Evolutionary conservation across 2,888 invertebrate genomes (phyloP), one percentile per base, ranked within the genome.

Genomic region (Conistra vaccinii): DNA sequence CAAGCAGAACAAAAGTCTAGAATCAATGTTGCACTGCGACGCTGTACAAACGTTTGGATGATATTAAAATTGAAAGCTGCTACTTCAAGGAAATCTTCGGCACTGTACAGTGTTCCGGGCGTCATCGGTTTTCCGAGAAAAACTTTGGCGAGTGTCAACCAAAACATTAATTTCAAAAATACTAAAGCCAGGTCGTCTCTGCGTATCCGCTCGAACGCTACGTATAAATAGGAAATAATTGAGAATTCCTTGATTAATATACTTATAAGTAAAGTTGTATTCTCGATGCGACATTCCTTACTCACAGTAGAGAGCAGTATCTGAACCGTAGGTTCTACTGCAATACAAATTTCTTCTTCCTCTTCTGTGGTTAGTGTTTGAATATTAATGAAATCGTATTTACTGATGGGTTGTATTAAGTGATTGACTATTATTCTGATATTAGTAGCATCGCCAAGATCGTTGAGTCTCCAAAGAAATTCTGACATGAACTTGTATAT

Each of bases 401-500:
- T 96, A n/a, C 95, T 92, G 6, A 98, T 90, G 0, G 98, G 98
- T 63, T 94, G 94, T 65, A 97, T 91, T 39, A 98, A 96, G 80
- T 95, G 94, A 26, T 90, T 88, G 3, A 98, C 90, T 12, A 98
- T 96, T 78, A 97, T 93, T 75, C 96, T 94, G 29, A 97, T 97
- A 55, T 97, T 95, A 23, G 91, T 89, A 62, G 91, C 91, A 85
- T 97, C 96, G 55, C 88, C 91, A 5, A 96, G 92, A 68, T 97
- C 96, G 32, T 96, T 95, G 2, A 97, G 91, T 90, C 96, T 97
- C 93, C 97, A 97, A 0, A 98, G 88, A 72, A 98, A 96, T 76
- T 95, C 95, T 29, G 97, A 96, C 29, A 98, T 93, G 86, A 98
- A 97, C 76, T 97, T 96, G 72, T 97, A 97, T 12, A 97, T 97